Base-by-base conservation (phyloP, 2,797 vertebrate genomes). In the Galagoides demidoff region DNA sequence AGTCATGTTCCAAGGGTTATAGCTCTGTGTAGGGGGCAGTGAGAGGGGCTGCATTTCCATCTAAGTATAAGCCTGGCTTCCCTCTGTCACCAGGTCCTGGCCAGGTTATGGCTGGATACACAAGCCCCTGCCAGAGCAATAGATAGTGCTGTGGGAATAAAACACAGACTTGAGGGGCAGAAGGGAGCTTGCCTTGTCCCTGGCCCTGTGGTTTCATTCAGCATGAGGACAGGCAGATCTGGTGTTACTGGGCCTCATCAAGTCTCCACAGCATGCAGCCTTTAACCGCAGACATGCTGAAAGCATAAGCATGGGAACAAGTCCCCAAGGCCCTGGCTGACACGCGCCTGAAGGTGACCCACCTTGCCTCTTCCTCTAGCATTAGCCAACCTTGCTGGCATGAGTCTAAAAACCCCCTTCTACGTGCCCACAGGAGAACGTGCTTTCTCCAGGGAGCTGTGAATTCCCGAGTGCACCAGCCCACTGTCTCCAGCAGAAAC, bases 1-100 rank as follows among this genome's bases (percentile, higher is more conserved):
- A 88, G 87, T 68, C 84, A 88, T 66, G 39, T 70, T 94, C 61
- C 61, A 81, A 45, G n/a, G 31, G 16, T 29, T 57, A 55, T 9
- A 81, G 83, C 4, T n/a, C 45, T 61, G 43, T 12, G 7, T 5
- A 16, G 9, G 4, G 31, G 27, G 27, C 17, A 45, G 23, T 0
- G 2, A 31, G 82, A 27, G 16, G 39, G 66, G 16, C 55, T 49
- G 6, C 5, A 29, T 92, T 83, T 71, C 34, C 25, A 89, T 23
- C 17, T 16, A 5, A 79, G 1, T 1, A 11, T 0, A 16, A 27
- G 37, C 17, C 0, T 0, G 16, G 31, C 63, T 92, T 92, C 39
- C 29, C 23, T 82, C 13, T 27, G 85, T 52, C 45, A 49, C 52
- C 61, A 49, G 10, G 16, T 77, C 43, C 59, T 45, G 61, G 55